Conservation (phyloP, 2,888 invertebrate species). For the Prosapia bicincta region DNA sequence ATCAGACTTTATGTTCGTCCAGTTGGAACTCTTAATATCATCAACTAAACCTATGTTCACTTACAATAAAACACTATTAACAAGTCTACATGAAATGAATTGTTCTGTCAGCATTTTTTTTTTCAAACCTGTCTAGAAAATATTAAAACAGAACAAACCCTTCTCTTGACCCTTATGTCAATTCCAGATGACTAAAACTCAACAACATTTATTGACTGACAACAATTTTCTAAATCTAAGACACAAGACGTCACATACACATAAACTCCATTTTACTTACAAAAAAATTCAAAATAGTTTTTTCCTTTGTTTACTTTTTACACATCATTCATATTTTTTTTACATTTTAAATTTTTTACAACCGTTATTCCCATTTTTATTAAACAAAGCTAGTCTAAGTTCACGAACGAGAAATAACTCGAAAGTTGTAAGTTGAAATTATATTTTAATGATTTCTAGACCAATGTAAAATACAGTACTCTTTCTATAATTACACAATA, state of each 20-base stretch:
- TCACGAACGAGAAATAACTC: conserved; percentile 25
- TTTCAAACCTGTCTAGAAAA: conserved; percentile 4
- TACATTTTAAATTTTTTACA: conserved; percentile 6
- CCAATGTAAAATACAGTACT: conserved; percentile 25
- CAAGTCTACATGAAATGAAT: conserved; percentile 17
- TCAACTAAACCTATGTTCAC: neutral
- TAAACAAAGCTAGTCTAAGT: conserved; percentile 18
- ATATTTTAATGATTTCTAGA: neutral
- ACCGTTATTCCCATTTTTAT: conserved; percentile 9
- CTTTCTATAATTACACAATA: conserved; percentile 22
- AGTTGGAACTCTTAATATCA: conserved; percentile 10
- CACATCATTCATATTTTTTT: conserved; percentile 12
- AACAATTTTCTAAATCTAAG: conserved; percentile 8
- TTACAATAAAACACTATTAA: conserved; percentile 6
- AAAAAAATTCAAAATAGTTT: conserved; percentile 27
- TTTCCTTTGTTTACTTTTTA: conserved; percentile 20
- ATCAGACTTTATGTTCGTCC: neutral
- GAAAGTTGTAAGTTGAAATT: neutral
- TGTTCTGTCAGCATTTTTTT: conserved; percentile 9
- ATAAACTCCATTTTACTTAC: conserved; percentile 17
- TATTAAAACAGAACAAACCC: conserved; percentile 16
- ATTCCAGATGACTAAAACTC: conserved; percentile 7
- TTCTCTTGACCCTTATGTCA: neutral
- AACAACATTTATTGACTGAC: conserved; percentile 10
- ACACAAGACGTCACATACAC: conserved; percentile 23